Base-by-base conservation (phyloP, 2,113 vertebrate species). In the Dissostichus mawsoni region DNA sequence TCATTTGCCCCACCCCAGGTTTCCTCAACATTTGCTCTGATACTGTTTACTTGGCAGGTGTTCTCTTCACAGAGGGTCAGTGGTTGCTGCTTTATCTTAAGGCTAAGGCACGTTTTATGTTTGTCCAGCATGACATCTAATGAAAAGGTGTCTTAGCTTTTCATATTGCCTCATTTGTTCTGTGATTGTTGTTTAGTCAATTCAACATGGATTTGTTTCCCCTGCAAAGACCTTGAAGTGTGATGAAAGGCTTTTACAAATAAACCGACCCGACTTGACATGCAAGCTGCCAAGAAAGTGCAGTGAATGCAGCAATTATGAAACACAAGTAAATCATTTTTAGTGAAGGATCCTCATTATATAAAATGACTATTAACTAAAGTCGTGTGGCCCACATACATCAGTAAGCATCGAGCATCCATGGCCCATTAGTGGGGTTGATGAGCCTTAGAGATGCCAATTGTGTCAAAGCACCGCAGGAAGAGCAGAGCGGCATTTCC, bases 401-500 rank as follows among this genome's bases (percentile, higher is more conserved):
- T 87, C 81, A 85, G 80, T 84, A 67, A 78, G 70, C 79, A 76
- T 84, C 53, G 66, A 69, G 61, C 78, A 63, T 69, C 71, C 84
- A 78, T 73, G 85, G 87, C 57, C 79, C 89, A 92, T 93, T 93
- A 89, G 82, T 55, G 77, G 59, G 81, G 78, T 79, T 92, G 91
- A 93, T 93, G 92, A 92, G 90, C 79, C 91, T 92, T 89, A 69
- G 63, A 85, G 80, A 78, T 89, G 78, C 88, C 91, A 89, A 84
- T 92, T 87, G 87, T 87, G 80, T 85, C 84, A 68, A 59, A 71
- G 81, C 81, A 83, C 33, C 57, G 74, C 41, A 73, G 86, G 62
- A 77, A 79, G 75, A 80, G 47, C 51, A 80, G 76, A 84, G 63
- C 0, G 3, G 23, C 56, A 29, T 80, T 88, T 50, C 44, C 59